Evolutionary conservation across 2,888 invertebrate species (phyloP).

Genomic region (Synanthedon vespiformis): DNA sequence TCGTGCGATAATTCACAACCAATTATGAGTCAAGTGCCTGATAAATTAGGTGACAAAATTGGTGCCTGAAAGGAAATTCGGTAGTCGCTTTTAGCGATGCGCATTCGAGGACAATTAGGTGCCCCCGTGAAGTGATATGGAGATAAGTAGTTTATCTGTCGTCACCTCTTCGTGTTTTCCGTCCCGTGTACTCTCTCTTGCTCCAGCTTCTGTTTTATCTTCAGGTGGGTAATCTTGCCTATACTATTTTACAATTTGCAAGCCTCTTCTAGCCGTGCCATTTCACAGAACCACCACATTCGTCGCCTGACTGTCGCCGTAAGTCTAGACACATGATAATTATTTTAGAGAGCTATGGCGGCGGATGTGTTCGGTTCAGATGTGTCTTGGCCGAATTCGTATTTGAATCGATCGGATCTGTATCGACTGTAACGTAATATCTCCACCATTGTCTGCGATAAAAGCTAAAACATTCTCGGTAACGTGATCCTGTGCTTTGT

Average conservation of each 20-base stretch:
- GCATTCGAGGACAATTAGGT: conserved; percentile 52
- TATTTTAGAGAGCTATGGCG: conserved; percentile 54
- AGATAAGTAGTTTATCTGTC: conserved; percentile 53
- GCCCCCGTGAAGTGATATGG: conserved; percentile 61
- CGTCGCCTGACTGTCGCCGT: conserved; percentile 54
- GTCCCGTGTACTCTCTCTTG: conserved; percentile 55
- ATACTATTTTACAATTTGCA: neutral
- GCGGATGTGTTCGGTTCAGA: conserved; percentile 42
- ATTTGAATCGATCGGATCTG: conserved; percentile 53
- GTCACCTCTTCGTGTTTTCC: conserved; percentile 56
- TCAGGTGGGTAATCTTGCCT: conserved; percentile 37
- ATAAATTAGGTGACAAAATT: conserved; percentile 58
- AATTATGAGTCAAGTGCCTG: conserved; percentile 68
- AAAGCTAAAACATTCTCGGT: conserved; percentile 10
- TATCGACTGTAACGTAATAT: conserved; percentile 41
- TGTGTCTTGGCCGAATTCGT: conserved; percentile 55
- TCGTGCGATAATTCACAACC: conserved; percentile 66
- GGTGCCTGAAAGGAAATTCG: conserved; percentile 56
- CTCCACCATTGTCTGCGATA: conserved; percentile 26
- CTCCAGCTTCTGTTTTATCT: conserved; percentile 37
- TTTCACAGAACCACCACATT: conserved; percentile 20
- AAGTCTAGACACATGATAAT: conserved; percentile 64
- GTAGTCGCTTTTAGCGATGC: conserved; percentile 51
- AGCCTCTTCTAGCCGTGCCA: conserved; percentile 6
- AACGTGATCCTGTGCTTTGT: neutral